These are phyloP conservation scores for Phorcus lineatus DNA, from an alignment of 2,888 invertebrate species.

Conservation along the genomic window DNA sequence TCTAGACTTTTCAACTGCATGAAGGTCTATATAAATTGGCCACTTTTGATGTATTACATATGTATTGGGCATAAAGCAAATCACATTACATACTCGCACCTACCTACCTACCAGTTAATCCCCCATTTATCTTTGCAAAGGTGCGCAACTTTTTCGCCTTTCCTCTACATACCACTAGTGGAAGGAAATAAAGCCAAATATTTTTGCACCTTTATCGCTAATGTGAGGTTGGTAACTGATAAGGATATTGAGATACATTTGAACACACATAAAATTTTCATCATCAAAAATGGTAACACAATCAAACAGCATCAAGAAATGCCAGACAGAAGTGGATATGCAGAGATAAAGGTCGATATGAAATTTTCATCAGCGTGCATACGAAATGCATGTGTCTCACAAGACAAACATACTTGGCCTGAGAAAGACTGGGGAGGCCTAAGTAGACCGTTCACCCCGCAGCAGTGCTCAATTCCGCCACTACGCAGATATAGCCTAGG, in stretches of 20 bases:
- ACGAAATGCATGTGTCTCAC: conserved; percentile 13
- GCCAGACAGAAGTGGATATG: conserved; percentile 49
- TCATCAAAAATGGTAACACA: conserved; percentile 16
- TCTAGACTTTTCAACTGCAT: not conserved
- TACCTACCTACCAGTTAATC: conserved; percentile 29
- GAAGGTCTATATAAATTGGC: conserved; percentile 16
- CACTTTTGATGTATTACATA: not conserved
- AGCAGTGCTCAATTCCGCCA: not conserved
- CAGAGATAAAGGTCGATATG: conserved; percentile 16
- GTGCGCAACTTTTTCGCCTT: conserved; percentile 28
- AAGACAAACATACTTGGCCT: conserved; percentile 30
- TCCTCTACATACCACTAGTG: conserved; percentile 23
- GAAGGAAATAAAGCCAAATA: conserved; percentile 24
- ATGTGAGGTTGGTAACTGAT: conserved; percentile 11
- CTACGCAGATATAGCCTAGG: conserved; percentile 10
- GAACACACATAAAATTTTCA: conserved; percentile 36
- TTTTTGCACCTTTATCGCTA: conserved; percentile 17
- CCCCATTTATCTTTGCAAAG: conserved; percentile 29
- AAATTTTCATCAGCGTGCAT: conserved; percentile 20
- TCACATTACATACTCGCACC: conserved; percentile 17
- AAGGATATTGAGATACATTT: conserved; percentile 26
- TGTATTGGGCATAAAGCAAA: not conserved
- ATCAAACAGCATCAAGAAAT: conserved; percentile 69
- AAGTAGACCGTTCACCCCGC: not conserved
- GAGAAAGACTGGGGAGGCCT: not conserved